A percentile compares a stretch with the other conserved stretches of the same genome.
phyloP scores from a whole-genome alignment of 2,113 vertebrate genomes.

The Podocnemis expansa region DNA sequence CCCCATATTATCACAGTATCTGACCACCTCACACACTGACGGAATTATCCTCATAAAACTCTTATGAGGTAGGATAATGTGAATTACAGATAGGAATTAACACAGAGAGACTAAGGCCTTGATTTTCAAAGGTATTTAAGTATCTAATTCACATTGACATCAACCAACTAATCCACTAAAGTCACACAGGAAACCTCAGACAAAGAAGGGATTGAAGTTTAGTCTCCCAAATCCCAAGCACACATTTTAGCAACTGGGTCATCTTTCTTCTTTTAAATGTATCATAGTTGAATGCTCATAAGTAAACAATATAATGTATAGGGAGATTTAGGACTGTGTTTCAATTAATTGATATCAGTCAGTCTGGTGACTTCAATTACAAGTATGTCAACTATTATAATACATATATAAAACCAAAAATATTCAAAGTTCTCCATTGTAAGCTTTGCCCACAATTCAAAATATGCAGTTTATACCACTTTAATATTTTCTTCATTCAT shows the following conservation, averaged over 20 bases:
- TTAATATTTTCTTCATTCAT: background rate
- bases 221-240: background rate
- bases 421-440: background rate
- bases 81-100: background rate
- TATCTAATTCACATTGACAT: too few species aligned
- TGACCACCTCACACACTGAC: background rate
- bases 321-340: background rate
- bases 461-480: background rate
- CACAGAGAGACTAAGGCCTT: too few species aligned
- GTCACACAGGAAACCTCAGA: background rate
- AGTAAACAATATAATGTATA: background rate
- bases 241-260: background rate
- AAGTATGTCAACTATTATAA: background rate
- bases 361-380: background rate
- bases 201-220: background rate
- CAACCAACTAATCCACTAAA: too few species aligned
- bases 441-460: background rate
- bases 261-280: background rate
- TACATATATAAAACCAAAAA: background rate
- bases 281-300: background rate
- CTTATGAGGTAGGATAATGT: background rate
- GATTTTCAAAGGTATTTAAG: too few species aligned
- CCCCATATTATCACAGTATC: rapidly evolving
- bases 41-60: rapidly evolving
- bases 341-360: background rate